Percentiles rank a stretch among this genome's conserved stretches.
phyloP scores from a whole-genome alignment of 2,113 vertebrate species.

The Labeo rohita region DNA sequence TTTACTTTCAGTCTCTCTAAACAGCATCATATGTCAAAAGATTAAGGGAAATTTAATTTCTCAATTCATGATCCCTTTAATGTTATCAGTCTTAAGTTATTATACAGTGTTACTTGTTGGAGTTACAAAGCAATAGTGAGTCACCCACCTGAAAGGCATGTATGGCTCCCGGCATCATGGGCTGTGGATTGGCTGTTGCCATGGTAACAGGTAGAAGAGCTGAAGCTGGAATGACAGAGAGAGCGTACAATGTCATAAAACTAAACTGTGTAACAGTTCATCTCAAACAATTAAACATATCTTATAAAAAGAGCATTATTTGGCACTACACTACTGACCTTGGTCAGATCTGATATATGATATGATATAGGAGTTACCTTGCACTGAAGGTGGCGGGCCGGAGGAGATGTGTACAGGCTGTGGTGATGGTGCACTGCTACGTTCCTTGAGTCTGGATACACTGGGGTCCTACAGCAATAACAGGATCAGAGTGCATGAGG shows the following conservation, averaged over 20 bases:
- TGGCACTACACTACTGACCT: neutral
- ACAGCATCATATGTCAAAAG: too few relatives aligned
- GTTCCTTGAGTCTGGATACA: constrained; percentile 67
- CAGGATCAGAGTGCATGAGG: neutral
- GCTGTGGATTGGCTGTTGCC: constrained; percentile 74
- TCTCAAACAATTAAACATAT: neutral
- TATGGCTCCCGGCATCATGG: constrained; percentile 72
- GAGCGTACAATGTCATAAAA: neutral
- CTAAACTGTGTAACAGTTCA: neutral
- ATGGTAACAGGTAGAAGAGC: constrained; percentile 81
- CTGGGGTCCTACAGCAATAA: constrained; percentile 79
- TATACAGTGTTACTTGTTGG: too few relatives aligned
- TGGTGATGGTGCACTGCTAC: constrained; percentile 66
- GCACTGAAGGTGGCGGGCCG: constrained; percentile 59
- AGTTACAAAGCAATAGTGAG: neutral
- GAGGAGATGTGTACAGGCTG: constrained; percentile 70
- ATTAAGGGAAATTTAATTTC: too few relatives aligned
- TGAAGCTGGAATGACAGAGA: constrained; percentile 69
- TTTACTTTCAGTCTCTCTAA: too few relatives aligned
- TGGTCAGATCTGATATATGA: neutral
- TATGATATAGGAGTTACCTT: constrained; percentile 56
- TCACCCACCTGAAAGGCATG: constrained; percentile 88
- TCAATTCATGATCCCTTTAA: too few relatives aligned
- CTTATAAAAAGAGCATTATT: neutral
- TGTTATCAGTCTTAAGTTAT: too few relatives aligned